Evolutionary conservation across 1,140 invertebrate species (phyloP), one percentile per base, ranked within the genome.

Genomic region (Drosophila teissieri): DNA sequence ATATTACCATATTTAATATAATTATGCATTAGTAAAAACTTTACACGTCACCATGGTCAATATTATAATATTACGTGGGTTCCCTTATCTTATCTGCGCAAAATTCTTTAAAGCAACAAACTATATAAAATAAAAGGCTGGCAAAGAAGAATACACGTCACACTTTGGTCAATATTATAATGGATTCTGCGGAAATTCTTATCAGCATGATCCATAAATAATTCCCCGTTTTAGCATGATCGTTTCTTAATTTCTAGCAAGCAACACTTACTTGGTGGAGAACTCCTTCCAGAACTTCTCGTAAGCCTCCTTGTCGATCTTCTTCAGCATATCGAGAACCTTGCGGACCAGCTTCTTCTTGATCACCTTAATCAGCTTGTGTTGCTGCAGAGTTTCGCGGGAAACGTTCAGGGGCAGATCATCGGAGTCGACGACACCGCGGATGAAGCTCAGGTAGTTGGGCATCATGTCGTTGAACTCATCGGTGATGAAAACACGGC

Each of bases 381-480:
- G 98, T 92, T 99, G 99, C 92, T 99, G 99, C 0, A 99, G 94
- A 37, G 97, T 99, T 94, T 99, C 99, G 78, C 99, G 95, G 1
- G 98, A 99, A 14, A 99, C 99, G 93, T 99, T 99, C 54, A 99
- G 93, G 4, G 99, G 99, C 60, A 99, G 93, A 94, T 99, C 99
- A 93, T 99, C 99, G n/a, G 98, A 99, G 93, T 99, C 99, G 27
- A 99, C 99, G 68, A 99, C 96, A 85, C 99, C 99, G 76, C 96
- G 95, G 55, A 99, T 95, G 92, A 99, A 99, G 52, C 94, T 96
- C 67, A 99, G 94, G 92, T 99, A 99, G 92, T 98, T 99, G 52
- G 99, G 99, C 96, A 99, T 98, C 96, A 99, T 98, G 90, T 99
- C 99, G 91, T 98, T 98, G 93, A 99, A 99, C 93, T 99, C 98